A percentile compares a stretch with the other conserved stretches of the same genome.
These are phyloP conservation scores for Nymphalis io DNA, from an alignment of 1,140 invertebrate species.

Conservation along the genomic window DNA sequence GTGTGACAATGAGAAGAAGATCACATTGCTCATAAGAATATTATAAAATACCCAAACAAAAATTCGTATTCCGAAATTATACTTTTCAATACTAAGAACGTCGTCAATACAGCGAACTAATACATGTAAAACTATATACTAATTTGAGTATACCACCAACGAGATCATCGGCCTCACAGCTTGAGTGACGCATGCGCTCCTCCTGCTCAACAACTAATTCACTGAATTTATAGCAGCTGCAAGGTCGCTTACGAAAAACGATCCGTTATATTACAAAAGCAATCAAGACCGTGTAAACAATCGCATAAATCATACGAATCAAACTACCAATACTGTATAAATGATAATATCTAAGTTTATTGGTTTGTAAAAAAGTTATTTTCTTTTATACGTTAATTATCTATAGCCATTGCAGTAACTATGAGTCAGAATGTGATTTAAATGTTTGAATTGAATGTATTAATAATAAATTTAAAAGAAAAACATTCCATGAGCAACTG, in stretches of 20 bases:
- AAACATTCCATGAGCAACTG: too few relatives aligned
- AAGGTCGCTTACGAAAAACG: constrained; percentile 75
- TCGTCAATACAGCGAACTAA: neutral
- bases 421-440: too few relatives aligned
- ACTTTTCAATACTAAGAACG: neutral
- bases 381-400: too few relatives aligned
- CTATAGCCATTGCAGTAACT: too few relatives aligned
- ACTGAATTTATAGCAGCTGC: constrained; percentile 72
- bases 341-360: too few relatives aligned
- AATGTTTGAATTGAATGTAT: too few relatives aligned
- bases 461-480: too few relatives aligned
- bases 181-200: constrained; percentile 62
- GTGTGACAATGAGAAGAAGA: too few relatives aligned
- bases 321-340: neutral
- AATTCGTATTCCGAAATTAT: too few relatives aligned
- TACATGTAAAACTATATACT: neutral
- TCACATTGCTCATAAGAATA: too few relatives aligned
- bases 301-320: constrained; percentile 20
- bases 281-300: constrained; percentile 20
- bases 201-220: constrained; percentile 61
- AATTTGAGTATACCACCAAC: constrained; percentile 29
- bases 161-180: constrained; percentile 61
- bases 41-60: too few relatives aligned
- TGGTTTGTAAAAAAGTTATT: too few relatives aligned
- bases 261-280: constrained; percentile 57